A percentile compares a stretch with the other conserved stretches of the same genome.
phyloP scores from a whole-genome alignment of 2,113 vertebrate species.

The Mobula hypostoma region DNA sequence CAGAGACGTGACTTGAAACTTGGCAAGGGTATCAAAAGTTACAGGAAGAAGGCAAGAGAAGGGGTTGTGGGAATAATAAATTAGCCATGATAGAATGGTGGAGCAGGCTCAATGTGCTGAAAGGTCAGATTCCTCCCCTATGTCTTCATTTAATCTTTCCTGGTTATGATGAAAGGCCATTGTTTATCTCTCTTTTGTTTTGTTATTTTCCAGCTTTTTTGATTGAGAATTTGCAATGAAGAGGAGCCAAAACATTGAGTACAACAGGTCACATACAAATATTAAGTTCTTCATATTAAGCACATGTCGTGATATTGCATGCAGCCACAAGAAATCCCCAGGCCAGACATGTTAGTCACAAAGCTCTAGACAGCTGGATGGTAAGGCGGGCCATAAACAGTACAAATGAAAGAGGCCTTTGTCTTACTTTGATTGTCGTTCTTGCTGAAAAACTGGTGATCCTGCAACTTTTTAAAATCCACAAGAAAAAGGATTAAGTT shows the following conservation, averaged over 20 bases:
- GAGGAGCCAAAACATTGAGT: background rate
- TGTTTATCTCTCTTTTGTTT: too few species aligned
- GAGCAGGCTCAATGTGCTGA: too few species aligned
- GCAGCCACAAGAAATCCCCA: background rate
- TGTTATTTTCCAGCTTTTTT: too few species aligned
- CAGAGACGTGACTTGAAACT: too few species aligned
- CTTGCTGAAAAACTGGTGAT: background rate
- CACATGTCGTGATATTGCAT: background rate
- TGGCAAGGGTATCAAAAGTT: too few species aligned
- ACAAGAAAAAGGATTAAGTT: background rate
- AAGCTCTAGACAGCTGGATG: background rate
- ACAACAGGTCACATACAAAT: background rate
- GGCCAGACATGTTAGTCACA: background rate
- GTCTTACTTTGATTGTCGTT: conserved; percentile 17
- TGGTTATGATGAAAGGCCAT: too few species aligned
- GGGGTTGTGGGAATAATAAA: too few species aligned
- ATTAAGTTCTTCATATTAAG: background rate
- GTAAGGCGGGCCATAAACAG: background rate
- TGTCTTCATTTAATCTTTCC: too few species aligned
- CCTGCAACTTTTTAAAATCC: background rate
- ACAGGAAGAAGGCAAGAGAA: too few species aligned
- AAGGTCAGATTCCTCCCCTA: too few species aligned
- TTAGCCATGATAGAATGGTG: too few species aligned
- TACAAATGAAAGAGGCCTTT: background rate
- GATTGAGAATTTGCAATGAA: background rate